Percentiles rank a stretch among this genome's conserved stretches.
Conservation (phyloP, 2,797 vertebrate genomes). For the Epinephelus awoara region DNA sequence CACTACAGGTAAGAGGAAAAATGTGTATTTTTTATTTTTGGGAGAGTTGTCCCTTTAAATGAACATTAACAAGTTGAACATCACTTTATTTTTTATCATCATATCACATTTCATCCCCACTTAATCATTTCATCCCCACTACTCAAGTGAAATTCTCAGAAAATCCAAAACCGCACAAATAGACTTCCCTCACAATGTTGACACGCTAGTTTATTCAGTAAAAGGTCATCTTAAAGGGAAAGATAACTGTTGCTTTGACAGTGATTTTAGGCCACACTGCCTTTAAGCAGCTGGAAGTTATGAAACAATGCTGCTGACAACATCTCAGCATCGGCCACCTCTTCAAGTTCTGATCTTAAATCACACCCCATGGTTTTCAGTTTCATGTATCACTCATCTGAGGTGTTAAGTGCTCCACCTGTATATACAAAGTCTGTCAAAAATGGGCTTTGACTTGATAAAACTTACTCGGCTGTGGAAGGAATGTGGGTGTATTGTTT, state of each 20-base stretch:
- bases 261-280: not conserved
- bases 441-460: slow-evolving; percentile 31
- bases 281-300: not conserved
- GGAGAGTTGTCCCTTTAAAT: not conserved
- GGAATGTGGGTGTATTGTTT: slow-evolving; percentile 59
- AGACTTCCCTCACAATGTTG: not conserved
- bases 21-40: no score
- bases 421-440: slow-evolving; percentile 28
- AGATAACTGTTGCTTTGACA: not conserved
- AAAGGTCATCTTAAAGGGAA: not conserved
- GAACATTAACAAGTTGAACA: not conserved
- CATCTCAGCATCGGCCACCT: not conserved
- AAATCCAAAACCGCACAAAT: not conserved
- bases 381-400: slow-evolving; percentile 67
- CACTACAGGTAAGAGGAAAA: no score
- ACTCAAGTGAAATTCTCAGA: not conserved
- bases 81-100: not conserved
- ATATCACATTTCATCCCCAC: not conserved
- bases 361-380: slow-evolving; percentile 46
- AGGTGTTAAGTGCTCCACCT: slow-evolving; percentile 58
- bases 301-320: not conserved
- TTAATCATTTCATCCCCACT: not conserved
- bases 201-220: not conserved
- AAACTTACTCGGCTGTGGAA: slow-evolving; percentile 46
- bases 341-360: slow-evolving; percentile 5